phyloP scores from a whole-genome alignment of 2,888 invertebrate genomes.

The Hofmannophila pseudospretella region DNA sequence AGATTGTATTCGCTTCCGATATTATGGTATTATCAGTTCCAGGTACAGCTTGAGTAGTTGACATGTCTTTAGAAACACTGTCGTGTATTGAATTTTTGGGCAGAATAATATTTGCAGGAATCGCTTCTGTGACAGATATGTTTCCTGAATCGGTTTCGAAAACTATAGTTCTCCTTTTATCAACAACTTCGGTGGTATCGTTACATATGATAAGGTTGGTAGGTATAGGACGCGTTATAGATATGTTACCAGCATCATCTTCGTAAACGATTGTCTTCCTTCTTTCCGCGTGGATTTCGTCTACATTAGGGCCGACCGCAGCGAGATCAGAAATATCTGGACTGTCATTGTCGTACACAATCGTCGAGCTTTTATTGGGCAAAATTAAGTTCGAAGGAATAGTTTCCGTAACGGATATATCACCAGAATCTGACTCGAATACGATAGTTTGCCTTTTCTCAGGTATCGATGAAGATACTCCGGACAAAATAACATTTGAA shows the following conservation, averaged over 20 bases:
- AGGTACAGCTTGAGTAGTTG: neutral
- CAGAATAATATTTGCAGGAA: slow-evolving; percentile 15
- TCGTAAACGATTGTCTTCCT: slow-evolving; percentile 13
- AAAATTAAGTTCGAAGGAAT: slow-evolving; percentile 19
- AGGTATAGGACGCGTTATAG: slow-evolving; percentile 25
- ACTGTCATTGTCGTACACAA: neutral
- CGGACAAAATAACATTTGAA: slow-evolving; percentile 14
- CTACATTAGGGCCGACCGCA: neutral
- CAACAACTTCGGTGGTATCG: neutral
- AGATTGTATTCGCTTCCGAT: neutral
- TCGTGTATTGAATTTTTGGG: neutral
- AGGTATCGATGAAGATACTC: neutral
- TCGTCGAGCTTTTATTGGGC: neutral
- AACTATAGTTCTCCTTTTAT: slow-evolving; percentile 18
- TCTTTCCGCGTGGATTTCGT: neutral
- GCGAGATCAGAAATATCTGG: neutral
- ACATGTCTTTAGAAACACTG: neutral
- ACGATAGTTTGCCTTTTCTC: slow-evolving; percentile 11
- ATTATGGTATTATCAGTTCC: neutral
- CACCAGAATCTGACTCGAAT: slow-evolving; percentile 9
- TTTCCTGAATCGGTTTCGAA: slow-evolving; percentile 19
- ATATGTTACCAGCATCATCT: slow-evolving; percentile 20
- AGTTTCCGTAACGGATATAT: slow-evolving; percentile 14
- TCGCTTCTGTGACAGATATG: slow-evolving; percentile 21
- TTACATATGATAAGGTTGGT: slow-evolving; percentile 15